Evolutionary conservation across 2,797 vertebrate species (phyloP).

Genomic region (Chiloscyllium punctatum): DNA sequence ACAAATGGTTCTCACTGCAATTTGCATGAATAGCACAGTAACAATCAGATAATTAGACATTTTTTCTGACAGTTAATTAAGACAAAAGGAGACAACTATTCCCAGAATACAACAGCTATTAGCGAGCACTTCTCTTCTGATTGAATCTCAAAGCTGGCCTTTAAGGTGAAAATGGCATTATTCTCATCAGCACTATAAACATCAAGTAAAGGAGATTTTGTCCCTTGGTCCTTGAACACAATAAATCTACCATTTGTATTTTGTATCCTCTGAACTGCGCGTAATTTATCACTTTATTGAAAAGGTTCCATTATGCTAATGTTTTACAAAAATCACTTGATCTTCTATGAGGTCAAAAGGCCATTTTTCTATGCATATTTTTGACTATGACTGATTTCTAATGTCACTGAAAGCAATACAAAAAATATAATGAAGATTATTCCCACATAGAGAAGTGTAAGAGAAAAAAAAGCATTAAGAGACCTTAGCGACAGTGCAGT

Average conservation of each 20-base stretch:
- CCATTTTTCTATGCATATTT: slow-evolving; percentile 44
- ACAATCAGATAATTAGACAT: slow-evolving; percentile 48
- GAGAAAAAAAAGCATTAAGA: background rate
- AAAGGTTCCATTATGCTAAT: slow-evolving; percentile 78
- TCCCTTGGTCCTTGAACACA: slow-evolving; percentile 50
- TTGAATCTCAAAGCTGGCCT: slow-evolving; percentile 39
- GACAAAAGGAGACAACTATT: slow-evolving; percentile 48
- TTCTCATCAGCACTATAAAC: slow-evolving; percentile 64
- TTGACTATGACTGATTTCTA: slow-evolving; percentile 16
- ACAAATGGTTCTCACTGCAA: slow-evolving; percentile 40
- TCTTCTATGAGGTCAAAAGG: slow-evolving; percentile 55
- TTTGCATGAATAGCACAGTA: slow-evolving; percentile 45
- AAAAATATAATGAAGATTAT: slow-evolving; percentile 26
- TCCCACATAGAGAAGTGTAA: background rate
- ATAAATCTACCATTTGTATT: slow-evolving; percentile 60
- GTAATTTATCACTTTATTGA: slow-evolving; percentile 72
- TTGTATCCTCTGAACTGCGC: slow-evolving; percentile 63
- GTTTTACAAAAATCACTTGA: slow-evolving; percentile 55
- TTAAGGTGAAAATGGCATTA: slow-evolving; percentile 42
- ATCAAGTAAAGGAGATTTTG: slow-evolving; percentile 45
- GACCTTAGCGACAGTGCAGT: background rate
- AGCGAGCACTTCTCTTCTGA: slow-evolving; percentile 43
- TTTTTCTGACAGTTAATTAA: slow-evolving; percentile 48
- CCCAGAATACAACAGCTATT: slow-evolving; percentile 46
- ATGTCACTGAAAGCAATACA: slow-evolving; percentile 8